Percentiles rank a stretch among this genome's conserved stretches.
Evolutionary conservation across 1,140 invertebrate species (phyloP).

Genomic region (Aphidius ervi): DNA sequence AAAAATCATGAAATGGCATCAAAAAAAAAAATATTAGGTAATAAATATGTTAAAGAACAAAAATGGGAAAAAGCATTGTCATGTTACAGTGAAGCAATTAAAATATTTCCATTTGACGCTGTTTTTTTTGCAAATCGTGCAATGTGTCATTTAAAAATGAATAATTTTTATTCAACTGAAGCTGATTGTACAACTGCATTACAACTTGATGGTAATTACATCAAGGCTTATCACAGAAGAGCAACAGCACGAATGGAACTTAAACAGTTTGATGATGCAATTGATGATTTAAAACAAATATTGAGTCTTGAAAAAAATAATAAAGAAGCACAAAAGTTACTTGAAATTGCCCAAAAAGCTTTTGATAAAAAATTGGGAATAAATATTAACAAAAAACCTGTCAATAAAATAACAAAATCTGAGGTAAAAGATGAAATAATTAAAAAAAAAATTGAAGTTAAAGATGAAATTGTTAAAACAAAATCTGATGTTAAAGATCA

Average conservation of each 20-base stretch:
- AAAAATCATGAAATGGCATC: conserved; percentile 45
- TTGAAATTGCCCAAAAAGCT: conserved; percentile 57
- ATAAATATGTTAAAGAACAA: conserved; percentile 72
- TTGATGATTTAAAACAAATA: conserved; percentile 63
- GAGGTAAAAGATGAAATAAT: too few species aligned
- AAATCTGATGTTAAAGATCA: too few species aligned
- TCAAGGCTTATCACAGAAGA: conserved; percentile 75
- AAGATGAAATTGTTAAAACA: background rate
- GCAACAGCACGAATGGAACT: conserved; percentile 65
- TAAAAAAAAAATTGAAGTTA: too few species aligned
- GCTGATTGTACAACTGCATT: conserved; percentile 71
- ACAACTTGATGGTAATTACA: conserved; percentile 68
- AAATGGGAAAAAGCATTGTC: conserved; percentile 76
- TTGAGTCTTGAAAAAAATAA: conserved; percentile 71
- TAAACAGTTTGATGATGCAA: conserved; percentile 61
- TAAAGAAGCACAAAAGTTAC: conserved; percentile 56
- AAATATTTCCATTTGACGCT: conserved; percentile 71
- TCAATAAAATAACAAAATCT: too few species aligned
- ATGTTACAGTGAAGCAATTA: conserved; percentile 76
- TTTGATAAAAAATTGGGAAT: conserved; percentile 38
- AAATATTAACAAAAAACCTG: too few species aligned
- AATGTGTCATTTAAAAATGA: conserved; percentile 78
- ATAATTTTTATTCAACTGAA: conserved; percentile 71
- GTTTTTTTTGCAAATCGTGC: conserved; percentile 84
- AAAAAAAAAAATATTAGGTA: conserved; percentile 65